These are phyloP conservation scores for Xenentodon cancila DNA, from an alignment of 2,797 vertebrate genomes.

Conservation along the genomic window DNA sequence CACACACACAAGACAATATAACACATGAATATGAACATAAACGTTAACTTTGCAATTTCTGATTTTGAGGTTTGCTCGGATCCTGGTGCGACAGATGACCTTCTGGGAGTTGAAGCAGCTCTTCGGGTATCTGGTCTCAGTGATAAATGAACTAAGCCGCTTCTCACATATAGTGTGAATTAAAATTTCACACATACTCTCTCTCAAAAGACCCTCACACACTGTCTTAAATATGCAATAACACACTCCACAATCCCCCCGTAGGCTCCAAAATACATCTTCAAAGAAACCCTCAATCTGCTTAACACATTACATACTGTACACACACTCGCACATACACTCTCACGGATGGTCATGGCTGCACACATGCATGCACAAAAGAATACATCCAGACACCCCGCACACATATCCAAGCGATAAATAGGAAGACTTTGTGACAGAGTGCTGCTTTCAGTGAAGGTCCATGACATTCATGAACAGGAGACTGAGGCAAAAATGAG, in stretches of 20 bases:
- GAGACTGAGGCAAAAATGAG: constrained; percentile 38
- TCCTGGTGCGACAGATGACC: constrained; percentile 49
- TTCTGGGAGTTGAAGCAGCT: constrained; percentile 60
- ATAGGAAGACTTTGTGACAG: constrained; percentile 45
- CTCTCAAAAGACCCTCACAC: constrained; percentile 66
- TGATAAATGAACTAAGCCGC: constrained; percentile 70
- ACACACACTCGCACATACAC: constrained; percentile 22
- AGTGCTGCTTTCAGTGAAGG: constrained; percentile 50
- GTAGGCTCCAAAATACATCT: constrained; percentile 65
- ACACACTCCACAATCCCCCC: constrained; percentile 64
- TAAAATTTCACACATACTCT: constrained; percentile 75
- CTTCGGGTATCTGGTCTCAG: constrained; percentile 58
- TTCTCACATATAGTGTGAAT: constrained; percentile 76
- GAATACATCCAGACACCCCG: constrained; percentile 35
- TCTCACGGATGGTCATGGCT: constrained; percentile 4
- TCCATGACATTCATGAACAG: constrained; percentile 56
- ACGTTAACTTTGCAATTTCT: constrained; percentile 27
- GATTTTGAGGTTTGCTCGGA: constrained; percentile 49
- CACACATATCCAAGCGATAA: constrained; percentile 52
- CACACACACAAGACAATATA: neutral
- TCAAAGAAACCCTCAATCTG: constrained; percentile 70
- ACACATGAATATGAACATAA: constrained; percentile 12
- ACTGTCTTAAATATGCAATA: constrained; percentile 74
- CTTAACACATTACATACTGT: constrained; percentile 61
- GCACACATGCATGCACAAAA: constrained; percentile 33